Conservation (phyloP, 2,797 vertebrate genomes). For the Cyprinodon diabolis region DNA sequence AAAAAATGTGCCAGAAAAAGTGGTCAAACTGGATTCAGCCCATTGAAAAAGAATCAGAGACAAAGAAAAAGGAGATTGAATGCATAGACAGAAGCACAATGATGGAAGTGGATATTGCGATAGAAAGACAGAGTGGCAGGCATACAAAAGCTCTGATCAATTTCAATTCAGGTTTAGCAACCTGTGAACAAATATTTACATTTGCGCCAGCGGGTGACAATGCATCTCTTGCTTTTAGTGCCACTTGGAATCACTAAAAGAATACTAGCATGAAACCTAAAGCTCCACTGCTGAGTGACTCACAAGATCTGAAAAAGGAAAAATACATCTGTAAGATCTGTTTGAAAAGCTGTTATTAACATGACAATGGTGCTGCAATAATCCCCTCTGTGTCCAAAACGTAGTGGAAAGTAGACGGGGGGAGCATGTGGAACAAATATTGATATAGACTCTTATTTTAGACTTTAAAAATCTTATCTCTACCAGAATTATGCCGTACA, state of each 20-base stretch:
- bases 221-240: constrained; percentile 17
- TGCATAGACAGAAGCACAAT: constrained; percentile 12
- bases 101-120: constrained; percentile 6
- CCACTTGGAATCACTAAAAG: constrained; percentile 12
- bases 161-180: constrained; percentile 18
- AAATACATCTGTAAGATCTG: constrained; percentile 3
- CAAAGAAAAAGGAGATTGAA: constrained; percentile 6
- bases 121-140: constrained; percentile 6
- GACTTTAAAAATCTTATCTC: constrained; percentile 2
- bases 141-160: not conserved
- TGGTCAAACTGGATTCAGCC: constrained; percentile 20
- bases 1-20: not conserved
- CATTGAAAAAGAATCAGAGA: constrained; percentile 6
- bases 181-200: constrained; percentile 22
- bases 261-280: not conserved
- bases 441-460: not conserved
- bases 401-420: constrained; percentile 3
- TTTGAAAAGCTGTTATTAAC: constrained; percentile 11
- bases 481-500: not conserved
- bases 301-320: not conserved
- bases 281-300: not conserved
- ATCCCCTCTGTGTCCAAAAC: constrained; percentile 6
- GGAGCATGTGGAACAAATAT: constrained; percentile 1
- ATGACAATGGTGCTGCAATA: constrained; percentile 27
- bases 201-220: not conserved